These are phyloP conservation scores for Hiodon tergisus DNA, from an alignment of 2,113 vertebrate species.

Conservation along the genomic window DNA sequence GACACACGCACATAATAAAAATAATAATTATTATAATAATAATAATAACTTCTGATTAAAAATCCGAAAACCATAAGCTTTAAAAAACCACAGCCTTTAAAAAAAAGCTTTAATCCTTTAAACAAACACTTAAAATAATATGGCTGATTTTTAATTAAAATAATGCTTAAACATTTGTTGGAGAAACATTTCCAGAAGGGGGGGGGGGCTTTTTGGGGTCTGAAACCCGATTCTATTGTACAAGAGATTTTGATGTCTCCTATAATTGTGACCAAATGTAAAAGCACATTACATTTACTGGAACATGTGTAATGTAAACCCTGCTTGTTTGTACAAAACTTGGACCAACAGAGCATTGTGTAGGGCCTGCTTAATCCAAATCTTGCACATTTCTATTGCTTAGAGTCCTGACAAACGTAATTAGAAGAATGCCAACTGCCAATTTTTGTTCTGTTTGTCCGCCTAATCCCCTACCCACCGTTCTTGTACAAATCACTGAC, in stretches of 20 bases:
- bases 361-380: neutral
- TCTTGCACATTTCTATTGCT: neutral
- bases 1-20: neutral
- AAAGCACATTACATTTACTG: constrained; percentile 15
- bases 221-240: neutral
- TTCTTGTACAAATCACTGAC: constrained; percentile 13
- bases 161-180: neutral
- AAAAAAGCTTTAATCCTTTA: neutral
- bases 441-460: neutral
- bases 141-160: too few relatives aligned
- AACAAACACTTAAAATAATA: neutral
- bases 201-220: neutral
- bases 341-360: neutral
- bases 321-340: neutral
- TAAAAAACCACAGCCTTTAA: neutral
- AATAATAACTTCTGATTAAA: neutral
- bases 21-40: neutral
- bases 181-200: neutral
- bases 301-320: neutral
- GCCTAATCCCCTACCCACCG: neutral
- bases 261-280: constrained; percentile 1
- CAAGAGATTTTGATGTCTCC: neutral
- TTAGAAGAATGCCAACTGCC: neutral
- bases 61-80: too few relatives aligned
- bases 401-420: neutral